Evolutionary conservation across 2,113 vertebrate species (phyloP).

Genomic region (Periophthalmodon schlosseri): DNA sequence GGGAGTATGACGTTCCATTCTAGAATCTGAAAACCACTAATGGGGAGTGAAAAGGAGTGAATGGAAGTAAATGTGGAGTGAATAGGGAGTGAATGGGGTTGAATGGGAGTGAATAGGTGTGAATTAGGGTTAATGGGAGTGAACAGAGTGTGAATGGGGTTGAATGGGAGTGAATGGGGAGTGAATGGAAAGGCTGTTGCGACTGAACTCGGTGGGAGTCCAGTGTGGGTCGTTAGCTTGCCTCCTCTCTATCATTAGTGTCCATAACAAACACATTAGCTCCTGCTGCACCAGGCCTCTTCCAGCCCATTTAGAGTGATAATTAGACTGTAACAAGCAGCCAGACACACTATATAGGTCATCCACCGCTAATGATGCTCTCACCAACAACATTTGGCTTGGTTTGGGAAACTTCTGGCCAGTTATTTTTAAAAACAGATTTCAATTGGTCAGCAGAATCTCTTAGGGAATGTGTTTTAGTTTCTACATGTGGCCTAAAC

Average conservation of each 20-base stretch:
- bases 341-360: constrained; percentile 57
- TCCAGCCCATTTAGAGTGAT: constrained; percentile 64
- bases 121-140: neutral
- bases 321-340: constrained; percentile 70
- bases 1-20: no score
- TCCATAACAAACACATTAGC: constrained; percentile 74
- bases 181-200: constrained; percentile 18
- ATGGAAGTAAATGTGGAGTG: no score
- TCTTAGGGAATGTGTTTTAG: constrained; percentile 12
- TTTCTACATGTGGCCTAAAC: neutral
- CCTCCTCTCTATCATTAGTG: constrained; percentile 62
- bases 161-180: neutral
- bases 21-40: no score
- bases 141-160: neutral
- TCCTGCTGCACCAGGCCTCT: constrained; percentile 50
- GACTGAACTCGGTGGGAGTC: constrained; percentile 47
- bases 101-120: no score
- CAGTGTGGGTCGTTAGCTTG: constrained; percentile 56
- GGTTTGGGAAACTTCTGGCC: constrained; percentile 19
- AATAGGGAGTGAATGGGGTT: no score
- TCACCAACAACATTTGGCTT: constrained; percentile 14
- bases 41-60: no score
- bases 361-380: constrained; percentile 49
- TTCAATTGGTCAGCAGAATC: constrained; percentile 39
- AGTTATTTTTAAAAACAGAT: constrained; percentile 9